Base-by-base conservation (phyloP, 2,888 invertebrate genomes). In the Eristalis arbustorum region DNA sequence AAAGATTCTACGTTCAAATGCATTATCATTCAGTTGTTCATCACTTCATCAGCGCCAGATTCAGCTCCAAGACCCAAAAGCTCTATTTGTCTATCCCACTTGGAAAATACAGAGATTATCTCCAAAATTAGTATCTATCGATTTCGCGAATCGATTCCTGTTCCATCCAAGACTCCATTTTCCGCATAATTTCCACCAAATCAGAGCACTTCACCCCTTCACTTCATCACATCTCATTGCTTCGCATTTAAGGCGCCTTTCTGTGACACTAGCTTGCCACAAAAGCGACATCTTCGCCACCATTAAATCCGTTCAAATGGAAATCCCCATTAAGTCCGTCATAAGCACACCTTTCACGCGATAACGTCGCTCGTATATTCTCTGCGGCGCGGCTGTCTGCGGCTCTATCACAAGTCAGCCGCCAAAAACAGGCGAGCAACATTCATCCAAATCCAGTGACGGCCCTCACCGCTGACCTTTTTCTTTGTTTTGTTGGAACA, bases 401-500 rank as follows among this genome's bases (percentile, higher is more conserved):
- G 0, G 66, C 31, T 56, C n/a, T 31, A 13, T 56, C 23, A 62
- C 22, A 37, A 37, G n/a, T n/a, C n/a, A 61, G 49, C 49, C 42
- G 72, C 62, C 62, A 42, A 1, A 28, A 28, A 25, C 72, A 72
- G 72, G 42, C 72, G 40, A 62, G 25, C 61, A 61, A 42, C 72
- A 62, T 72, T 42, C 42, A 72, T 72, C 72, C 62, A 72, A 62
- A 72, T 72, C 42, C 62, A 42, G 34, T 42, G 42, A 62, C 40
- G 42, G 49, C 28, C 72, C 2, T 13, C 28, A 23, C 22, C 10
- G 31, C 13, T 59, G 59, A 22, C 57, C 72, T 25, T 40, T 59
- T 69, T 31, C 31, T 3, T 40, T 34, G 40, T n/a, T 40, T 8
- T 1, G 40, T n/a, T n/a, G n/a, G n/a, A n/a, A n/a, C n/a, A 37